Conservation (phyloP, 2,888 invertebrate species). For the Sepiola atlantica region DNA sequence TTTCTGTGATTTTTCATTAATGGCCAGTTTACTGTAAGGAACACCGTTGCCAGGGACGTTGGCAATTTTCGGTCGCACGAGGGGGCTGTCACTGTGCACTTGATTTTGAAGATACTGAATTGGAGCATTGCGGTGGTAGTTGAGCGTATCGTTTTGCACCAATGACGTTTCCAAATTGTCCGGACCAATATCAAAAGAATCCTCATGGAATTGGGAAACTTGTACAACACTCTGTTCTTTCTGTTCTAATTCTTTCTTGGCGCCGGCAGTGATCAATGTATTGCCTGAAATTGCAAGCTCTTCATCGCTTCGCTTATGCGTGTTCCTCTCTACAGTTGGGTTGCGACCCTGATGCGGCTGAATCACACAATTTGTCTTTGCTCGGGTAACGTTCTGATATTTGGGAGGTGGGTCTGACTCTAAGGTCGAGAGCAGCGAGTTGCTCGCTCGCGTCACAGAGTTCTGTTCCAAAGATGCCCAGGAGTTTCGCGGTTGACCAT, state of each 20-base stretch:
- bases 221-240: not conserved
- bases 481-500: conserved; percentile 39
- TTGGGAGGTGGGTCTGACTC: conserved; percentile 60
- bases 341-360: conserved; percentile 91
- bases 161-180: conserved; percentile 72
- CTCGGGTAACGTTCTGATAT: conserved; percentile 63
- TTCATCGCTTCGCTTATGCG: conserved; percentile 78
- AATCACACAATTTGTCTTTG: conserved; percentile 73
- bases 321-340: conserved; percentile 86
- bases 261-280: conserved; percentile 67
- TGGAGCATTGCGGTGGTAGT: conserved; percentile 71
- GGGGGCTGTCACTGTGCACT: conserved; percentile 49
- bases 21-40: conserved; percentile 48
- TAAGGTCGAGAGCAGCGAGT: conserved; percentile 47
- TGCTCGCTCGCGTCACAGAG: not conserved
- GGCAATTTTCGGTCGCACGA: conserved; percentile 73
- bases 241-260: not conserved
- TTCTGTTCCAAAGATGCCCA: not conserved
- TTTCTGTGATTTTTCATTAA: conserved; percentile 42
- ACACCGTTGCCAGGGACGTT: conserved; percentile 71
- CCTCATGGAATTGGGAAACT: conserved; percentile 52
- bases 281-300: conserved; percentile 77
- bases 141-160: conserved; percentile 77
- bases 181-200: conserved; percentile 68
- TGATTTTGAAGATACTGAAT: conserved; percentile 81